phyloP scores from a whole-genome alignment of 2,113 vertebrate genomes.

The Elachura formosa region DNA sequence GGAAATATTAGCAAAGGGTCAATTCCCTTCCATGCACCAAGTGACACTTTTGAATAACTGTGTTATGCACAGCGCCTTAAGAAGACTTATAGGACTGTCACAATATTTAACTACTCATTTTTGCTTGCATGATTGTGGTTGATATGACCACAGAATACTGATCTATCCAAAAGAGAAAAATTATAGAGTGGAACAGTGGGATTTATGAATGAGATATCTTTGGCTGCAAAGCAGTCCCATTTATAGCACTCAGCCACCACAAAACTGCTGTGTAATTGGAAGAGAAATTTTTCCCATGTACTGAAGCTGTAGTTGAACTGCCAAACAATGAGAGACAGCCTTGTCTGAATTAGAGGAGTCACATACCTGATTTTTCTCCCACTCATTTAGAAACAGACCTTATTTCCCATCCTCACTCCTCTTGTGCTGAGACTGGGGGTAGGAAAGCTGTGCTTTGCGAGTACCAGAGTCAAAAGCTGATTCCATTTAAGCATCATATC shows the following conservation, averaged over 20 bases:
- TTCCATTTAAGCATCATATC: slow-evolving; percentile 27
- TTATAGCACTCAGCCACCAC: slow-evolving; percentile 78
- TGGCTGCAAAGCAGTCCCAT: slow-evolving; percentile 74
- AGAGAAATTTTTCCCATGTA: slow-evolving; percentile 74
- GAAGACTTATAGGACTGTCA: slow-evolving; percentile 62
- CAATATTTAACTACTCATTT: slow-evolving; percentile 73
- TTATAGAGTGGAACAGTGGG: slow-evolving; percentile 73
- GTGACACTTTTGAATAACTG: slow-evolving; percentile 59
- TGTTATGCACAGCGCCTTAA: neutral
- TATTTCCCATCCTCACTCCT: neutral
- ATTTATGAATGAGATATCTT: slow-evolving; percentile 79
- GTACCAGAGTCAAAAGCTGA: slow-evolving; percentile 14
- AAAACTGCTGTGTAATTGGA: slow-evolving; percentile 79
- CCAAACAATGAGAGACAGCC: slow-evolving; percentile 59
- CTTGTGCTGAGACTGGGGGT: neutral
- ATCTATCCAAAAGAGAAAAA: slow-evolving; percentile 74
- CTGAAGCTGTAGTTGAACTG: slow-evolving; percentile 53
- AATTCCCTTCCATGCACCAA: slow-evolving; percentile 27
- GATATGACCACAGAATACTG: slow-evolving; percentile 71
- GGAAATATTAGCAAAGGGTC: slow-evolving; percentile 33
- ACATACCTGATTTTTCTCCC: slow-evolving; percentile 56
- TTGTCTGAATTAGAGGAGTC: slow-evolving; percentile 29
- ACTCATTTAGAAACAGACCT: slow-evolving; percentile 27
- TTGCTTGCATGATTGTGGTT: slow-evolving; percentile 70
- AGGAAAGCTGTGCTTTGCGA: neutral